Base-by-base conservation (phyloP, 2,888 invertebrate species). In the Cryptocephalus primarius region DNA sequence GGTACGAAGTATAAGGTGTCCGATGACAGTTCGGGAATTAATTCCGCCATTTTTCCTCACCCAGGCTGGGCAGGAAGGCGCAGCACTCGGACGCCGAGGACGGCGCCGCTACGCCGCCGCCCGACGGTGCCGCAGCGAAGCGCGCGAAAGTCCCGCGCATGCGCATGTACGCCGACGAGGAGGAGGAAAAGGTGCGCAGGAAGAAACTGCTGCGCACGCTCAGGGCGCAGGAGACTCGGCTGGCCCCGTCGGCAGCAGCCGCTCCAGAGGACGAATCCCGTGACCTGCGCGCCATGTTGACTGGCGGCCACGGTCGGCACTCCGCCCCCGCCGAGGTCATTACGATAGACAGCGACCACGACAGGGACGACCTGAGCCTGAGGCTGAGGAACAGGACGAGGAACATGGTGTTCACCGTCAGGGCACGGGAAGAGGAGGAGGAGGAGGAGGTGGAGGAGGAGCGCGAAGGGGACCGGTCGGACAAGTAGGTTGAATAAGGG, bases 91-190 rank as follows among this genome's bases (percentile, higher is more conserved):
- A n/a, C n/a, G n/a, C 48, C 9, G 54, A 49, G 14, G 55, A 56
- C 33, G 49, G 52, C 40, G 44, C 44, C 1, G 52, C 51, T 36
- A 53, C 22, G 22, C 22, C 22, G 22, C 22, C 22, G 22, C 22
- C 22, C 2, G 22, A 22, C 3, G 22, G 6, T 6, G 22, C 22
- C 22, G 22, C 22, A 6, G 22, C 22, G 22, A 22, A 22, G 22
- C 22, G 22, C 22, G 31, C 8, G 9, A 50, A 48, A 70, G 69
- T 78, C 41, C 82, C 85, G 8, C 72, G 85, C 59, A 88, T 88
- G 88, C 73, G 86, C 58, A 89, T 89, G 88, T 86, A 84, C 67
- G 89, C 89, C n/a, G 89, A 88, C 68, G 88, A 88, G 62, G 85
- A 86, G 68, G 86, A 87, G 66, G 78, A 79, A 46, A 81, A 78